Evolutionary conservation across 2,888 invertebrate species (phyloP).

Genomic region (Podabrus alpinus): DNA sequence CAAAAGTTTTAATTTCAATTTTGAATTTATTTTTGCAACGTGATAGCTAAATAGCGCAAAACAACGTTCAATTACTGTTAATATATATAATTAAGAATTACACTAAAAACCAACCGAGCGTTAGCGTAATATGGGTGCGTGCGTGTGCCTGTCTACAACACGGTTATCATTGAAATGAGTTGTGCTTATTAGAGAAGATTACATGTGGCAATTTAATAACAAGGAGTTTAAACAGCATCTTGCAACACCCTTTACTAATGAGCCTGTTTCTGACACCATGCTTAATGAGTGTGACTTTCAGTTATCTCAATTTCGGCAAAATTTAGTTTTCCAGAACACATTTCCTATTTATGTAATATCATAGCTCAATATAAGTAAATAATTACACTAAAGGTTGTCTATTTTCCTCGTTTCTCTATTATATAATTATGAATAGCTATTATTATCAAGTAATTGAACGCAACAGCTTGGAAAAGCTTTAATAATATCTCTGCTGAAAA

Average conservation of each 20-base stretch:
- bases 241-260: slow-evolving; percentile 34
- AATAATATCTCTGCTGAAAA: neutral
- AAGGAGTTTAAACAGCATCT: slow-evolving; percentile 32
- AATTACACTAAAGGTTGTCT: neutral
- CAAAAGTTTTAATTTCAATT: neutral
- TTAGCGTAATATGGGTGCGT: slow-evolving; percentile 20
- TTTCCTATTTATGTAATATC: neutral
- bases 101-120: slow-evolving; percentile 12
- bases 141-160: slow-evolving; percentile 28
- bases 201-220: slow-evolving; percentile 33
- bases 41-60: neutral
- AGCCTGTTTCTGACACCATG: slow-evolving; percentile 34
- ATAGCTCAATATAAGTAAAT: neutral
- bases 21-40: neutral
- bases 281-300: slow-evolving; percentile 32
- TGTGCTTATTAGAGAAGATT: slow-evolving; percentile 32
- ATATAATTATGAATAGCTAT: neutral
- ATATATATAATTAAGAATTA: neutral
- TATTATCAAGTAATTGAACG: neutral
- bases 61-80: neutral
- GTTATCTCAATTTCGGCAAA: slow-evolving; percentile 23
- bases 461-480: neutral
- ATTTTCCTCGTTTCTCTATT: neutral
- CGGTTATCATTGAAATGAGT: slow-evolving; percentile 28
- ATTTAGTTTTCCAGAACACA: slow-evolving; percentile 14